A percentile compares a stretch with the other conserved stretches of the same genome.
Evolutionary conservation across 2,888 invertebrate genomes (phyloP).

Genomic region (Pseudococcus viburni): DNA sequence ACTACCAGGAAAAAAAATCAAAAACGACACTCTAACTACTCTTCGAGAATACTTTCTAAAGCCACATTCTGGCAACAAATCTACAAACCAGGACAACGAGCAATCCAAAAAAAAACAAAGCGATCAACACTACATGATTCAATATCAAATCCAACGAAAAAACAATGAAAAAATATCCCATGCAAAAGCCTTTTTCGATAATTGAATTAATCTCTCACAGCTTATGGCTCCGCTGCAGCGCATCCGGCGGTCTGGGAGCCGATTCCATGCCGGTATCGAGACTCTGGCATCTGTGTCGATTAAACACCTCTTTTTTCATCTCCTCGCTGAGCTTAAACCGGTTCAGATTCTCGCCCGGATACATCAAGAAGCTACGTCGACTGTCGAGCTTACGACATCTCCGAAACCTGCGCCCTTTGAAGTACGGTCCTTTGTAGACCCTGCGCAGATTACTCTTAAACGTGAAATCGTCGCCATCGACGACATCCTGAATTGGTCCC

Average conservation of each 20-base stretch:
- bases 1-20: neutral
- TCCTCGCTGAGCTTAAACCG: slow-evolving; percentile 41
- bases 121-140: neutral
- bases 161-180: neutral
- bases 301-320: neutral
- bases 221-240: slow-evolving; percentile 69
- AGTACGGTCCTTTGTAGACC: slow-evolving; percentile 66
- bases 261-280: slow-evolving; percentile 63
- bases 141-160: neutral
- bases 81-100: neutral
- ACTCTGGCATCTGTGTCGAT: slow-evolving; percentile 67
- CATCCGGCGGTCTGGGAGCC: slow-evolving; percentile 50
- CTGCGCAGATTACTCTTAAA: slow-evolving; percentile 59
- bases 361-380: slow-evolving; percentile 69
- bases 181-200: slow-evolving; percentile 21
- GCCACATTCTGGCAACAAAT: neutral
- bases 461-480: slow-evolving; percentile 5
- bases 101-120: neutral
- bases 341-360: slow-evolving; percentile 67
- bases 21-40: neutral
- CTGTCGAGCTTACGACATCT: slow-evolving; percentile 69
- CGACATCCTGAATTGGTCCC: neutral
- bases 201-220: slow-evolving; percentile 69
- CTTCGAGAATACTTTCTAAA: too few relatives aligned
- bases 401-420: slow-evolving; percentile 69